Percentiles rank a stretch among this genome's conserved stretches.
Evolutionary conservation across 2,113 vertebrate genomes (phyloP).

Genomic region (Misgurnus mizolepis): DNA sequence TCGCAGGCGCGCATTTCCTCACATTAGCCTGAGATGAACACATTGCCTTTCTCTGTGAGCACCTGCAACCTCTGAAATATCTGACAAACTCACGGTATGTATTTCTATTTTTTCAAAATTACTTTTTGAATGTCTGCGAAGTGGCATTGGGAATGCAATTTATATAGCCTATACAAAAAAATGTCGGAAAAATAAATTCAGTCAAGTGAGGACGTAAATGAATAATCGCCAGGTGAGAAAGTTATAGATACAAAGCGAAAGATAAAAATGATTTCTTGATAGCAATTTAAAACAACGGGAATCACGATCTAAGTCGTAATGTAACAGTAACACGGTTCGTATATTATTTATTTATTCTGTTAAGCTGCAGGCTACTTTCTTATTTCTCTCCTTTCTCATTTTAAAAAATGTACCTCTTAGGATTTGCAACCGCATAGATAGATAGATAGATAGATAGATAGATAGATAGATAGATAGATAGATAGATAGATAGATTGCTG

Average conservation of each 20-base stretch:
- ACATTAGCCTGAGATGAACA: background rate
- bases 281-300: too few relatives aligned
- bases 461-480: background rate
- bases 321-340: background rate
- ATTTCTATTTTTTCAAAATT: background rate
- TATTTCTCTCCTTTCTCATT: background rate
- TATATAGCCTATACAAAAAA: too few relatives aligned
- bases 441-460: constrained; percentile 2
- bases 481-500: background rate
- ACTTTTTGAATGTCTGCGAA: background rate
- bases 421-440: background rate
- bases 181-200: too few relatives aligned
- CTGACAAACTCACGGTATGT: background rate
- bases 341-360: background rate
- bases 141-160: background rate
- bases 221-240: background rate
- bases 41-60: background rate
- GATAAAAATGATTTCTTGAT: background rate
- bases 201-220: too few relatives aligned
- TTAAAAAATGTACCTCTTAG: too few relatives aligned
- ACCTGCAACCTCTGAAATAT: background rate
- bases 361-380: background rate
- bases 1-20: constrained; percentile 17
- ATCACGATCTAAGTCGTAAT: background rate
- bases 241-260: background rate